Evolutionary conservation across 2,113 vertebrate species (phyloP), one percentile per base, ranked within the genome.

Genomic region (Siniperca knerii): DNA sequence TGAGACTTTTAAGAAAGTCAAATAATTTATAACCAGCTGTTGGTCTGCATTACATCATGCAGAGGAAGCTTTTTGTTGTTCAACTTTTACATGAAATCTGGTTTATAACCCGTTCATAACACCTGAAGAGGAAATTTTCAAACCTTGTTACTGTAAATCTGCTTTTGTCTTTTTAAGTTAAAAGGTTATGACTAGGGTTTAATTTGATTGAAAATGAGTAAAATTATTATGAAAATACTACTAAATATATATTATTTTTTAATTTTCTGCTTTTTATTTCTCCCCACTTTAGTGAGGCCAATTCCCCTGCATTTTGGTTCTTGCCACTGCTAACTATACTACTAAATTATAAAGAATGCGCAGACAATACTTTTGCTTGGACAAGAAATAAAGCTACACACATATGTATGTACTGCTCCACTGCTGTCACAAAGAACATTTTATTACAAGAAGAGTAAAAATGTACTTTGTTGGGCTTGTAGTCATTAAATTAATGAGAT

Each of bases 401-500:
- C 55, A 33, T 16, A 66, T 20, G 40, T 13, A 55, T 71, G n/a
- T 35, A 23, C 48, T 54, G 46, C 55, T 77, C n/a, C 20, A 76
- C 65, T 57, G 57, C 48, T 6, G 25, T 46, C 7, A 57, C 52
- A 58, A 77, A 44, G 48, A 5, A 33, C 48, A 50, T 48, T 71
- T 64, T 13, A n/a, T 60, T 12, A 52, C 6, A 21, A 54, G 18
- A 48, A 23, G 29, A 69, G 44, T 35, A 78, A 44, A 33, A 75
- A 12, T 25, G 4, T 25, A 15, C 33, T 48, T 48, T 48, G 46
- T 15, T 46, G 9, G 46, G 46, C 12, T 15, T 12, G 11, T 48
- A 48, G 13, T 48, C 11, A 54, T 71, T 15, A 62, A 79, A 44
- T 42, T 44, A 50, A 60, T 79, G 44, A 62, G 9, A 52, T 62